Percentiles rank a stretch among this genome's conserved stretches.
Evolutionary conservation across 2,888 invertebrate genomes (phyloP).

Genomic region (Diachrysia chrysitis): DNA sequence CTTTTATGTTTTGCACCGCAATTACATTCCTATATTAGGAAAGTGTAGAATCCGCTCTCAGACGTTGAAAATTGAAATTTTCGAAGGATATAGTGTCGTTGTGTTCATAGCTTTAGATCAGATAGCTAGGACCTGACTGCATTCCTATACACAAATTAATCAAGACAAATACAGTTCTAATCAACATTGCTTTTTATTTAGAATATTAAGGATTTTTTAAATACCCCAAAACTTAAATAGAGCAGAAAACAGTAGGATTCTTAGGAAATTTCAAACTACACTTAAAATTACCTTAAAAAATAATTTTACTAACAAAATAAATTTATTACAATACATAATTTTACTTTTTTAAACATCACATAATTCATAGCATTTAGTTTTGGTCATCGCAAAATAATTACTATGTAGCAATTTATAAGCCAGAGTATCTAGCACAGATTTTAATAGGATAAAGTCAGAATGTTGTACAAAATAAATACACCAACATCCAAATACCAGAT

Average conservation of each 20-base stretch:
- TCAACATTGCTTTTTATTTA: slow-evolving; percentile 2
- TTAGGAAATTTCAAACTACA: slow-evolving; percentile 40
- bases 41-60: slow-evolving; percentile 55
- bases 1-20: slow-evolving; percentile 67
- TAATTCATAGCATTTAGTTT: slow-evolving; percentile 62
- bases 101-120: slow-evolving; percentile 14
- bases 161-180: slow-evolving; percentile 15
- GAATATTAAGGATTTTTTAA: slow-evolving; percentile 29
- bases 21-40: slow-evolving; percentile 61
- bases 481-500: slow-evolving; percentile 22
- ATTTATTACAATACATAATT: slow-evolving; percentile 61
- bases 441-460: slow-evolving; percentile 9
- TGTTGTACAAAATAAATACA: slow-evolving; percentile 34
- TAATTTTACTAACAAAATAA: slow-evolving; percentile 62
- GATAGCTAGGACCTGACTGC: slow-evolving; percentile 29
- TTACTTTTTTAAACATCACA: slow-evolving; percentile 61
- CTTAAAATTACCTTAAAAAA: slow-evolving; percentile 52
- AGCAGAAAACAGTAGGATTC: slow-evolving; percentile 46
- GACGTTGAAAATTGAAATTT: slow-evolving; percentile 33
- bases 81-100: slow-evolving; percentile 32
- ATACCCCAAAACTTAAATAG: slow-evolving; percentile 36
- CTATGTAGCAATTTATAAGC: slow-evolving; percentile 40
- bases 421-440: slow-evolving; percentile 36
- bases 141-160: slow-evolving; percentile 24
- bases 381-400: slow-evolving; percentile 77